Evolutionary conservation across 2,113 vertebrate species (phyloP), one percentile per base, ranked within the genome.

Genomic region (Platysternon megacephalum): DNA sequence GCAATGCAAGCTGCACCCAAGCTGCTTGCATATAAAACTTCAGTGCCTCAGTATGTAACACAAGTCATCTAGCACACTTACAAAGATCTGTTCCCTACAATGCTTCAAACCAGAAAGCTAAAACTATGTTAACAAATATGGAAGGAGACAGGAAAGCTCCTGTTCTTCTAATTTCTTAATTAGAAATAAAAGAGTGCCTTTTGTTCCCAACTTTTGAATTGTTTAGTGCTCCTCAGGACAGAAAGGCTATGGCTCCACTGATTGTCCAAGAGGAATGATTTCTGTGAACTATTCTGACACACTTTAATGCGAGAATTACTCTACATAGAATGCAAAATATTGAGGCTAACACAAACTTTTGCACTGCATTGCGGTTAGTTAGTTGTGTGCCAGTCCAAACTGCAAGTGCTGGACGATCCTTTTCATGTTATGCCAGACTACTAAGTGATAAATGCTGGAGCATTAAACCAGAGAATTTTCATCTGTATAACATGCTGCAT

Each of bases 281-380:
- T 51, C 8, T 10, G 7, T 79, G 87, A 53, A 5, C 42, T 56
- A 56, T 76, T 39, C 22, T 0, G 1, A 28, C 48, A 79, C 53
- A 49, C 21, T 42, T 42, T 44, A 22, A 21, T 32, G 9, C 48
- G 22, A 35, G 26, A 29, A 84, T 42, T 29, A 84, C 11, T 52
- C 29, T 32, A 55, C 39, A 1, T 9, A 29, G 26, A 51, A 44
- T n/a, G 3, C 22, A 78, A 58, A 48, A 74, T 79, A 32, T 39
- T 84, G 32, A 6, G 21, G 21, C n/a, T n/a, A 53, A 46, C 14
- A 42, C 80, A 52, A 22, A 5, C 42, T 42, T 49, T 52, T 56
- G n/a, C 35, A 22, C 4, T 21, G n/a, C 0, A 0, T 24, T 87
- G 51, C 51, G 22, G 78, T 8, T 42, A 72, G 61, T 39, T 42